Base-by-base conservation (phyloP, 1,140 invertebrate genomes). In the Panagrolaimus sp. region DNA sequence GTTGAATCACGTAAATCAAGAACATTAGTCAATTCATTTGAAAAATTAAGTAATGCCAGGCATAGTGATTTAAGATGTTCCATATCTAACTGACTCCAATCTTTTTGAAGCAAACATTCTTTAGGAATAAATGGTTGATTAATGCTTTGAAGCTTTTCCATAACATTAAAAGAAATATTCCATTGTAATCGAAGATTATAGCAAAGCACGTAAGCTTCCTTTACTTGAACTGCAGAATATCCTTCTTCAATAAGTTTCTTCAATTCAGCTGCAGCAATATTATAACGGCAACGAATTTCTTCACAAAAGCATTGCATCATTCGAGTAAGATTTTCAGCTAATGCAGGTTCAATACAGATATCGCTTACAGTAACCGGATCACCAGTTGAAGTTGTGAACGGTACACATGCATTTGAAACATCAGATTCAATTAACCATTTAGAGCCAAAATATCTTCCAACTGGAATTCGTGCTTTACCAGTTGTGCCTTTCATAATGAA, bases 11-110 rank as follows among this genome's bases (percentile, higher is more conserved):
- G 51, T 11, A 57, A 27, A 20, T 57, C 51, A 23, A 57, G 20
- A 23, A 57, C n/a, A 20, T 57, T 57, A 0, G 51, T 25, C n/a
- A 57, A 16, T 20, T 57, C 20, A 27, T 27, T 57, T 27, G 27
- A 25, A 13, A 20, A 11, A 27, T 20, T 57, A 20, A 27, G 20
- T 16, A 57, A 25, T 20, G 20, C n/a, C 3, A 11, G 9, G 16
- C 51, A 20, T 11, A 57, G 51, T 1, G 51, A 25, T 27, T 57
- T 57, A 20, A 57, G 51, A n/a, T 57, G 51, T 57, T 57, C 51
- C 9, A 57, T 4, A 3, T 20, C 9, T 16, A 57, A 27, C 3
- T 20, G 20, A 13, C n/a, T n/a, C 51, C n/a, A 27, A 20, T 20
- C 20, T 57, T 27, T 20, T 20, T 25, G 27, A 11, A 16, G 1